Percentiles rank a stretch among this genome's conserved stretches.
Conservation (phyloP, 1,140 invertebrate species). For the Apolygus lucorum region DNA sequence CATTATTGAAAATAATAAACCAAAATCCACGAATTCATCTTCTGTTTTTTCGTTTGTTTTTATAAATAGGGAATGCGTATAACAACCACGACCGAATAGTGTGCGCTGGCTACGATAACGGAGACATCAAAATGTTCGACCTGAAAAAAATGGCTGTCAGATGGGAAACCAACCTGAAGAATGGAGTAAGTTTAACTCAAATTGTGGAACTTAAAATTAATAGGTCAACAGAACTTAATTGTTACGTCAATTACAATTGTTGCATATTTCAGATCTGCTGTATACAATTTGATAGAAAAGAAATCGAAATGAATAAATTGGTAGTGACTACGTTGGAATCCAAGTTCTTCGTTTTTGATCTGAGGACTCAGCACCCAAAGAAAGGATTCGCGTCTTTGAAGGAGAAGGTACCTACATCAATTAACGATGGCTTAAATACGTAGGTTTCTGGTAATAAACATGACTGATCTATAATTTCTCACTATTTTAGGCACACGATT, state of each 20-base stretch:
- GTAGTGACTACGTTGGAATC: slow-evolving; percentile 87
- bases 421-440: too few species aligned
- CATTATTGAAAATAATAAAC: too few species aligned
- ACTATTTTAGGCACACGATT: slow-evolving; percentile 54
- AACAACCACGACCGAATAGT: slow-evolving; percentile 76
- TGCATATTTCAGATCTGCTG: slow-evolving; percentile 60
- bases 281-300: slow-evolving; percentile 86
- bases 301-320: slow-evolving; percentile 93
- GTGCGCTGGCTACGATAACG: slow-evolving; percentile 90
- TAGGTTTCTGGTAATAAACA: too few species aligned
- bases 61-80: slow-evolving; percentile 60
- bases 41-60: slow-evolving; percentile 1
- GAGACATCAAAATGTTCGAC: slow-evolving; percentile 92
- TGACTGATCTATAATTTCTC: slow-evolving; percentile 8
- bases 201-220: too few species aligned
- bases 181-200: slow-evolving; percentile 69
- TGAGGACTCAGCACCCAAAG: slow-evolving; percentile 74
- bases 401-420: too few species aligned
- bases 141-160: slow-evolving; percentile 69
- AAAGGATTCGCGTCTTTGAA: slow-evolving; percentile 73
- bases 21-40: neutral
- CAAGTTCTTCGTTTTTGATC: slow-evolving; percentile 82
- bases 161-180: slow-evolving; percentile 90
- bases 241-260: too few species aligned
- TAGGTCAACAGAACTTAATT: neutral